Base-by-base conservation (phyloP, 2,797 vertebrate genomes). In the Columba guinea region DNA sequence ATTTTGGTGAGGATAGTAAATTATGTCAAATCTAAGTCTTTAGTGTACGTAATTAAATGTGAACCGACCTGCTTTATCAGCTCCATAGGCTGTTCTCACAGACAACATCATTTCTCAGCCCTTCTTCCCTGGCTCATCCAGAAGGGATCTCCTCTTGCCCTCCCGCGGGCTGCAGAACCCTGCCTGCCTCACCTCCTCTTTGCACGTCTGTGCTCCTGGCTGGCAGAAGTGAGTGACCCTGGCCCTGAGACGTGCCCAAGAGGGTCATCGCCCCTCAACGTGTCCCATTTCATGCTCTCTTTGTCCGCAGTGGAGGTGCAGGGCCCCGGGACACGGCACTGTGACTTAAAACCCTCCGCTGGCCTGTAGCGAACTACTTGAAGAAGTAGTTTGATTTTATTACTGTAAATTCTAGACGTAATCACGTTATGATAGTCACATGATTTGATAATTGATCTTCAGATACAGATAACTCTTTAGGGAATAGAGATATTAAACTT, bases 361-460 rank as follows among this genome's bases (percentile, higher is more conserved):
- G 52, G 27, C 51, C 39, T 37, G 7, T 51, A 35, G 32, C 51
- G 64, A 73, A 60, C n/a, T 87, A 65, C 5, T 39, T 76, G 62
- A 89, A 89, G 59, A 49, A 81, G 32, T 32, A 39, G 32, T 77
- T 85, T 73, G 23, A 55, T 74, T 80, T 92, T 87, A 68, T 85
- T 71, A 30, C 39, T 49, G 16, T 77, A 74, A 90, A 90, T 94
- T 84, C n/a, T 59, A 76, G 41, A 52, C 71, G 35, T 89, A 89
- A 84, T 75, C 27, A 6, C 67, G 14, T 65, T 91, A 71, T 83
- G 65, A 84, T 86, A 44, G 84, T 87, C 77, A 59, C 13, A 6
- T 59, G 59, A n/a, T 64, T 92, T 82, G 74, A 88, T 90, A 89
- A 90, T 85, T 96, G 82, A 91, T 95, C 76, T 93, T 94, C 75